These are phyloP conservation scores for Agriopis marginaria DNA, from an alignment of 2,888 invertebrate genomes.

Conservation along the genomic window DNA sequence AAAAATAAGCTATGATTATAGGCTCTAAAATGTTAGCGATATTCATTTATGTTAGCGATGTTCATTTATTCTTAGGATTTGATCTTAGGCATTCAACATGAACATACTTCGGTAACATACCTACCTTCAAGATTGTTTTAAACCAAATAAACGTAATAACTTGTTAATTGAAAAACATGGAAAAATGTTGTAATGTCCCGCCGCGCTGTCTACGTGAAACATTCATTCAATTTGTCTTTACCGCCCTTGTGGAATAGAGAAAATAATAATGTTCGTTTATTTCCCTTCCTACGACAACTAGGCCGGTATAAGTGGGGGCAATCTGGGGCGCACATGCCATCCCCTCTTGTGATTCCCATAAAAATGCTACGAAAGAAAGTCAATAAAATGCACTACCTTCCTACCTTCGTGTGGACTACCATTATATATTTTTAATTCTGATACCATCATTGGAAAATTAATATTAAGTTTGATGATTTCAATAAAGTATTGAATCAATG, in stretches of 20 bases:
- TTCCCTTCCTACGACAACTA: constrained; percentile 11
- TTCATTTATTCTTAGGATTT: no score
- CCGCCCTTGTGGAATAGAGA: constrained; percentile 12
- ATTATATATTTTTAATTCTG: constrained; percentile 8
- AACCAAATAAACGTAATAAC: not conserved
- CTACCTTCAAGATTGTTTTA: no score
- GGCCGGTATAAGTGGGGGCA: constrained; percentile 13
- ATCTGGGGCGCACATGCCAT: constrained; percentile 30
- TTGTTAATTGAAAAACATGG: not conserved
- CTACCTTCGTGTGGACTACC: constrained; percentile 16
- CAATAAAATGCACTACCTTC: constrained; percentile 30
- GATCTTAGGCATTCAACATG: no score
- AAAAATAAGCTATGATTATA: no score
- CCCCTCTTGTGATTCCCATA: constrained; percentile 31
- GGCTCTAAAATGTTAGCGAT: no score
- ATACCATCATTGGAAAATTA: constrained; percentile 1
- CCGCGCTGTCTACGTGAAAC: constrained; percentile 7
- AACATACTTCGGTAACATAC: no score
- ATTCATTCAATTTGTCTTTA: constrained; percentile 20
- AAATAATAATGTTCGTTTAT: constrained; percentile 11
- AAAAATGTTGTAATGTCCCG: not conserved
- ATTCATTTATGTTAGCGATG: no score
- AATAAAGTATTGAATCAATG: constrained; percentile 1
- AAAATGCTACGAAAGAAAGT: constrained; percentile 29
- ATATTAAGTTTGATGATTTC: constrained; percentile 10